Conservation (phyloP, 2,797 vertebrate genomes). For the Myripristis murdjan region DNA sequence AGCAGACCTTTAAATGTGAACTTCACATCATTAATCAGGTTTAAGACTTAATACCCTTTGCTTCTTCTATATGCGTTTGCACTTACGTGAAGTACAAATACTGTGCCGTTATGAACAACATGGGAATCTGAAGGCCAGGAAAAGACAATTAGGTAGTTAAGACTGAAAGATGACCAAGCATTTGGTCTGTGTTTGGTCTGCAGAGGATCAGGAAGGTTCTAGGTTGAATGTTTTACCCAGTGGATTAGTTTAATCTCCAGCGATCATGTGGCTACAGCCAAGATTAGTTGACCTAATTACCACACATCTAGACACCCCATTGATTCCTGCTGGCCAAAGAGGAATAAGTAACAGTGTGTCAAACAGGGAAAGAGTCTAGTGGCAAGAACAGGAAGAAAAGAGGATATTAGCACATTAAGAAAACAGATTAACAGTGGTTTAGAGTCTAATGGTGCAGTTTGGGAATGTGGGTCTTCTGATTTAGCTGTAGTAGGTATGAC, state of each 20-base stretch:
- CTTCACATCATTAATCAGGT: conserved; percentile 4
- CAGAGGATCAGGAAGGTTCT: conserved; percentile 52
- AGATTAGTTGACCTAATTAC: conserved; percentile 72
- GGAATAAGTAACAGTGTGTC: conserved; percentile 46
- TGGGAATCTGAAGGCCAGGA: conserved; percentile 67
- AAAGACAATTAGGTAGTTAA: conserved; percentile 54
- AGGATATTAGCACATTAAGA: conserved; percentile 13
- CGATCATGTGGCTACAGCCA: conserved; percentile 52
- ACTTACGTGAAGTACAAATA: conserved; percentile 39
- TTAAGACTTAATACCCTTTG: conserved; percentile 38
- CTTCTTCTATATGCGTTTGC: conserved; percentile 53
- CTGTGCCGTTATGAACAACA: conserved; percentile 40
- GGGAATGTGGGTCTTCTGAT: conserved; percentile 70
- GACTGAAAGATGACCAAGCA: conserved; percentile 48
- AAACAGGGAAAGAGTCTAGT: conserved; percentile 26
- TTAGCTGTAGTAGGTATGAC: no score
- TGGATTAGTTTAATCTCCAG: conserved; percentile 68
- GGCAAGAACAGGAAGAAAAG: conserved; percentile 21
- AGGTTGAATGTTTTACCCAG: conserved; percentile 56
- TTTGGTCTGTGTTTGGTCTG: conserved; percentile 54
- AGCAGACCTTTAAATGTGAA: conserved; percentile 9
- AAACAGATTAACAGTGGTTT: conserved; percentile 52
- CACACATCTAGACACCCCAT: conserved; percentile 46
- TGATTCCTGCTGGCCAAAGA: conserved; percentile 54
- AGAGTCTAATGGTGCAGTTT: conserved; percentile 40